Evolutionary conservation across 2,888 invertebrate genomes (phyloP).

Genomic region (Hirtodrosophila duncani): DNA sequence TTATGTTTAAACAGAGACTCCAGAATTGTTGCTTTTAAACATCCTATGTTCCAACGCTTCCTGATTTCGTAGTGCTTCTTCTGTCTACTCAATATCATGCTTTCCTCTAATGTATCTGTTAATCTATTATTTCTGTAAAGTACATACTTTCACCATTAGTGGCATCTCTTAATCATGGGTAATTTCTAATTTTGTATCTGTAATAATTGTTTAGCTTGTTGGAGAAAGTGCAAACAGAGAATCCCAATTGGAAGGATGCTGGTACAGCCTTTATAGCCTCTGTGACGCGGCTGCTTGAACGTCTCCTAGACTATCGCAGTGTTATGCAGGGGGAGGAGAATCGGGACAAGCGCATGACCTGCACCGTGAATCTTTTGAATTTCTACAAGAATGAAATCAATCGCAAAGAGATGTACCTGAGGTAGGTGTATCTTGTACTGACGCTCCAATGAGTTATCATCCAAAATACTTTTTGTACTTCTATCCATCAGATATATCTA

Average conservation of each 20-base stretch:
- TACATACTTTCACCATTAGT: neutral
- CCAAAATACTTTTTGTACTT: neutral
- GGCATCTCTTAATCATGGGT: conserved; percentile 2
- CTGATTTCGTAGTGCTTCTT: neutral
- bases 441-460: neutral
- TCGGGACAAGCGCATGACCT: conserved; percentile 96
- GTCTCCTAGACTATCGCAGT: conserved; percentile 94
- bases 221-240: conserved; percentile 89
- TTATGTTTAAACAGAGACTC: too few relatives aligned
- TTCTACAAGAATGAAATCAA: conserved; percentile 98
- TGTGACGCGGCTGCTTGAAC: conserved; percentile 91
- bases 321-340: conserved; percentile 97
- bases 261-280: conserved; percentile 95
- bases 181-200: neutral
- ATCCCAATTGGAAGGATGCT: conserved; percentile 93
- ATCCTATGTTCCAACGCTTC: neutral
- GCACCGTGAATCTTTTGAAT: conserved; percentile 95
- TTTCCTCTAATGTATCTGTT: neutral
- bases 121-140: neutral
- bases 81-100: neutral
- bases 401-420: conserved; percentile 95
- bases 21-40: too few relatives aligned
- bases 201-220: conserved; percentile 82
- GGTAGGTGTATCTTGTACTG: conserved; percentile 61
- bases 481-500: conserved; percentile 86